Evolutionary conservation across 2,888 invertebrate genomes (phyloP).

Genomic region (Branchellion lobata): DNA sequence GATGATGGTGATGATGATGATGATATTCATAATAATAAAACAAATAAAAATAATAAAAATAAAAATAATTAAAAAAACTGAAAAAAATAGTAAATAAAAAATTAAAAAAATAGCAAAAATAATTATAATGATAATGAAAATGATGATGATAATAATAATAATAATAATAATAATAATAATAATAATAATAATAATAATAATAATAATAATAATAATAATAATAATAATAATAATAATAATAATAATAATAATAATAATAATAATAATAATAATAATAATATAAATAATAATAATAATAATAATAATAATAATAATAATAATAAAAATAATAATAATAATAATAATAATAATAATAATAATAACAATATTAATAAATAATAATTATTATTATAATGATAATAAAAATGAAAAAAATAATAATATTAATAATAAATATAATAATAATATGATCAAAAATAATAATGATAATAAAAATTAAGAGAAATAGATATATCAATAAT

Average conservation of each 20-base stretch:
- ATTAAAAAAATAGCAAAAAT: too few species aligned
- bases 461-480: not conserved
- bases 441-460: not conserved
- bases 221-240: not conserved
- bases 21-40: not conserved
- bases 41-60: conserved; percentile 2
- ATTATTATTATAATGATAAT: not conserved
- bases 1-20: conserved; percentile 36
- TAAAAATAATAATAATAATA: not conserved
- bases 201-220: not conserved
- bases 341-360: not conserved
- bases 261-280: not conserved
- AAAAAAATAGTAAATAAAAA: too few species aligned
- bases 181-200: not conserved
- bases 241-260: not conserved
- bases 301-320: conserved; percentile 1
- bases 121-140: too few species aligned
- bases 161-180: not conserved
- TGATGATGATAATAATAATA: too few species aligned
- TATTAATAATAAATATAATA: not conserved
- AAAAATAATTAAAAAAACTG: not conserved
- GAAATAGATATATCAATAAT: not conserved
- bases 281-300: conserved; percentile 8
- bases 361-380: not conserved
- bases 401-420: not conserved